Percentiles rank a stretch among this genome's conserved stretches.
Evolutionary conservation across 92 coral and sea anemone genomes (phyloP).

Genomic region (Muricea muricata): DNA sequence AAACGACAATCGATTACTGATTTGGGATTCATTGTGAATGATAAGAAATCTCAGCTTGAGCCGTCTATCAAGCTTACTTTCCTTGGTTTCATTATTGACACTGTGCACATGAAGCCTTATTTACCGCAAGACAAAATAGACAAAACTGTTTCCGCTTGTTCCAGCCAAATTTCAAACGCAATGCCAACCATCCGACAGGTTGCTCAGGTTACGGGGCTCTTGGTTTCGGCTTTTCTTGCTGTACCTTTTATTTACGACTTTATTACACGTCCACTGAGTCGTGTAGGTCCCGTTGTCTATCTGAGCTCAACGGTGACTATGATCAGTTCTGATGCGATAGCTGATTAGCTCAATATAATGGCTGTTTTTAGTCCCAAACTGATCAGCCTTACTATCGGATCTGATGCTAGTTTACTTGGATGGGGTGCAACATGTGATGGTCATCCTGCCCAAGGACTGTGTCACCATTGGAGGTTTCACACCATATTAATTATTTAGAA

Average conservation of each 20-base stretch:
- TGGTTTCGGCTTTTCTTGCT: neutral
- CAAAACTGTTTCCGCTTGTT: neutral
- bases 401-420: neutral
- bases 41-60: neutral
- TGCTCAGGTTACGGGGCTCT: no score
- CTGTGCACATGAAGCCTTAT: no score
- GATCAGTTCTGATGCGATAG: neutral
- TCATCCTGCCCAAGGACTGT: neutral
- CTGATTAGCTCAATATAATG: neutral
- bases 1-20: neutral
- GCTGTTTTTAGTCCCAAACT: neutral
- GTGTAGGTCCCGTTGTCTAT: neutral
- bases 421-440: neutral
- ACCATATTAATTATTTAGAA: no score
- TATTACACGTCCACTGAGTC: neutral
- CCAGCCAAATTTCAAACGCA: no score
- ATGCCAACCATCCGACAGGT: no score
- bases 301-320: neutral
- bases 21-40: conserved; percentile 8
- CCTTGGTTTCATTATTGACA: conserved; percentile 4
- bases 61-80: neutral
- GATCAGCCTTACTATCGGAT: neutral
- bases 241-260: neutral
- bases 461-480: no score
- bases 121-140: neutral